Base-by-base conservation (phyloP, 2,888 invertebrate genomes). In the Tiliacea citrago region DNA sequence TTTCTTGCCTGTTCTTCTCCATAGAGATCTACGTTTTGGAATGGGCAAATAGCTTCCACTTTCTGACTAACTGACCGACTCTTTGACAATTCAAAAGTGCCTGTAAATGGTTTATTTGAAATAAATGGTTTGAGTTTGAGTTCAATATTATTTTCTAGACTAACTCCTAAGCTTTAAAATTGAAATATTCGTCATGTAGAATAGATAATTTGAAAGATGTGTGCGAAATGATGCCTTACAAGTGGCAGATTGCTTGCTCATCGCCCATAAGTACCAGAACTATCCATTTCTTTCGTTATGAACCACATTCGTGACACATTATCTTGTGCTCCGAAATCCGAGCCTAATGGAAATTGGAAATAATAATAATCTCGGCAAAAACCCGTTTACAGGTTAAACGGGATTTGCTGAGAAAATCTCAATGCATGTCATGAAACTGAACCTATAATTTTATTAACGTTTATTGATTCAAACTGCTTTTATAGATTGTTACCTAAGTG, bases 251-350 rank as follows among this genome's bases (percentile, higher is more conserved):
- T 63, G 81, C 67, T 75, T 21, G 45, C 21, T 69, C 79, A 82
- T 82, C 42, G 63, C 13, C 16, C 55, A 1, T 61, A 82, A 49
- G 57, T 35, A 77, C 55, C 42, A 65, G 39, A 81, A 45, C 29
- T 53, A 77, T 77, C 61, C n/a, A 77, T 77, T 69, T 66, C 29
- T 51, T 77, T 61, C 47, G 55, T 42, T 57, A 53, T 63, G 29
- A 49, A 71, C 47, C 68, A 79, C 47, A 75, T 39, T 58, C 29
- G 29, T 67, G 67, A 68, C 58, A 81, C 8, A 75, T 49, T 47
- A 51, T 49, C 29, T 73, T 58, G 51, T 58, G 5, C 24, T 58
- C 24, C 39, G 35, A 68, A 68, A 77, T 57, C 45, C 5, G 57
- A 80, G 8, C 58, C 10, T 55, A 42, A 29, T 53, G 39, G 29